phyloP scores from a whole-genome alignment of 2,113 vertebrate species.

The Otis tarda region DNA sequence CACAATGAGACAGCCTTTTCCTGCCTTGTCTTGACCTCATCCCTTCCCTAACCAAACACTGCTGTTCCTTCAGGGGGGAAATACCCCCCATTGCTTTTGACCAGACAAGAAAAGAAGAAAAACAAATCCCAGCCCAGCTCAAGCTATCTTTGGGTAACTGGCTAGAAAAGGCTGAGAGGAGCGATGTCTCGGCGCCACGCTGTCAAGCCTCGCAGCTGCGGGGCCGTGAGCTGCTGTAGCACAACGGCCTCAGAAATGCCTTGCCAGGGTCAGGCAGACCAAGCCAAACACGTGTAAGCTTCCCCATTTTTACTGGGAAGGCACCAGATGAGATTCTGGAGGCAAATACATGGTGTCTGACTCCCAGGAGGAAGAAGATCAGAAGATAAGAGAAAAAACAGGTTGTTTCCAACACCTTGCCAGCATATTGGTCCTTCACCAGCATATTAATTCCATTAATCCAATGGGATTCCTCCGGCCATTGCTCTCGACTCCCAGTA shows the following conservation, averaged over 20 bases:
- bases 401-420: not conserved
- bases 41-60: conserved; percentile 43
- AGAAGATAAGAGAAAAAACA: not conserved
- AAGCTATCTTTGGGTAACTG: not conserved
- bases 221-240: not conserved
- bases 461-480: not conserved
- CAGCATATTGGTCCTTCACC: not conserved
- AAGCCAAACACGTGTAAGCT: not conserved
- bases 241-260: not conserved
- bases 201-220: not conserved
- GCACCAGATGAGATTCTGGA: not conserved
- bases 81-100: not conserved
- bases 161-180: not conserved
- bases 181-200: not conserved
- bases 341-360: accelerated
- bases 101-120: conserved; percentile 32
- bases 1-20: conserved; percentile 55
- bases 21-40: conserved; percentile 55
- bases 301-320: not conserved
- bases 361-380: not conserved
- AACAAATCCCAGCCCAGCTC: not conserved
- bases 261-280: not conserved
- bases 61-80: not conserved
- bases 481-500: not conserved
- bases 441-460: not conserved